Conservation (phyloP, 2,888 invertebrate species). For the Cenopis cana region DNA sequence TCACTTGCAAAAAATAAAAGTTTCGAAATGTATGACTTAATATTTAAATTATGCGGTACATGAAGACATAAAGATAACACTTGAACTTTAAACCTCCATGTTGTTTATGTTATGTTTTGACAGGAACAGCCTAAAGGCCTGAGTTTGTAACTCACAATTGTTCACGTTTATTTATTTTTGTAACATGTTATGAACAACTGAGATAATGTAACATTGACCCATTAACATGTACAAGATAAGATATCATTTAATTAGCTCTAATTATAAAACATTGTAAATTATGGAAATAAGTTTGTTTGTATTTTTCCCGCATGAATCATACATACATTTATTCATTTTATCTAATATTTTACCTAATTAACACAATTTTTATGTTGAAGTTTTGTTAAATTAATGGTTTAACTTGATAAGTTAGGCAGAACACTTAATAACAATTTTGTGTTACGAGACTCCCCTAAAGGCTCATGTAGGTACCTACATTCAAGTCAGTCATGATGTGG, state of each 20-base stretch:
- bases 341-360: neutral
- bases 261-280: constrained; percentile 26
- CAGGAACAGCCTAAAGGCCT: too few species aligned
- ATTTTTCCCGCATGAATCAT: constrained; percentile 23
- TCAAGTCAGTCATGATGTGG: too few species aligned
- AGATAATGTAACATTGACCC: constrained; percentile 32
- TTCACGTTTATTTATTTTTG: neutral
- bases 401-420: too few species aligned
- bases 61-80: neutral
- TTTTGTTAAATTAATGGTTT: too few species aligned
- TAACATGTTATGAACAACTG: neutral
- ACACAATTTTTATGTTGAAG: neutral
- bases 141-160: too few species aligned
- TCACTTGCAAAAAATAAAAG: neutral
- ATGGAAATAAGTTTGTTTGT: constrained; percentile 7
- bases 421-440: too few species aligned
- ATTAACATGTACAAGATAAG: constrained; percentile 35
- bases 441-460: too few species aligned
- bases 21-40: too few species aligned
- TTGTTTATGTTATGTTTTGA: neutral
- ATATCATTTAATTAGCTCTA: constrained; percentile 35
- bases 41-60: neutral
- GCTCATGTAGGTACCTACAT: too few species aligned
- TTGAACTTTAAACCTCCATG: neutral
- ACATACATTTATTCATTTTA: too few species aligned